These are phyloP conservation scores for Sebastes schlegelii DNA, from an alignment of 2,113 vertebrate species.

Conservation along the genomic window DNA sequence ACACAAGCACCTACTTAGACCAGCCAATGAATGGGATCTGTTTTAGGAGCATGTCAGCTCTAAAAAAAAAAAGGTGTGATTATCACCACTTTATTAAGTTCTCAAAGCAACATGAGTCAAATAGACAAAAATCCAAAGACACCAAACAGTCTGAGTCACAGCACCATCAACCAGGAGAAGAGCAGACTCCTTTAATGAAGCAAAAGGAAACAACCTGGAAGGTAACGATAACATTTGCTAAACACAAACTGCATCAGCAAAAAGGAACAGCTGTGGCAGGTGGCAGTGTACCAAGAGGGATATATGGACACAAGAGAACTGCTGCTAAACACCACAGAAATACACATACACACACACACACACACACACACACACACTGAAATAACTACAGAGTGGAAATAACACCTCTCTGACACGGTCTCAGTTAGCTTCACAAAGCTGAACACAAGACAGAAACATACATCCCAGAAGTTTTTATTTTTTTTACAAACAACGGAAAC, in stretches of 20 bases:
- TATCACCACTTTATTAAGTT: background rate
- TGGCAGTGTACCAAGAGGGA: slow-evolving; percentile 32
- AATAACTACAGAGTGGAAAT: background rate
- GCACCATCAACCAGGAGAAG: background rate
- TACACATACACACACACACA: too few species aligned
- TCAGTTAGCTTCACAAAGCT: background rate
- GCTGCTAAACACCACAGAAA: background rate
- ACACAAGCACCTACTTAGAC: too few species aligned
- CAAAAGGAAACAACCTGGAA: slow-evolving; percentile 26
- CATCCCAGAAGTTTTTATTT: background rate
- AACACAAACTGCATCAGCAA: slow-evolving; percentile 18
- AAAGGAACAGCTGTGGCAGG: slow-evolving; percentile 29
- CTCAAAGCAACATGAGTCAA: background rate
- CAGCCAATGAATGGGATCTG: too few species aligned
- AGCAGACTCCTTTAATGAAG: background rate
- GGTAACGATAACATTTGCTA: slow-evolving; percentile 32
- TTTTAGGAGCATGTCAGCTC: background rate
- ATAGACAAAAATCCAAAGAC: background rate
- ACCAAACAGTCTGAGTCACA: background rate
- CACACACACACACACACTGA: background rate
- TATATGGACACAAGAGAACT: background rate
- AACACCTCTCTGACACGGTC: background rate
- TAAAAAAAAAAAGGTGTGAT: background rate
- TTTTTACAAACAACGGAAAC: background rate
- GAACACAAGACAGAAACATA: background rate